Conservation (phyloP, 2,113 vertebrate species). For the Benitochromis conjunctus region DNA sequence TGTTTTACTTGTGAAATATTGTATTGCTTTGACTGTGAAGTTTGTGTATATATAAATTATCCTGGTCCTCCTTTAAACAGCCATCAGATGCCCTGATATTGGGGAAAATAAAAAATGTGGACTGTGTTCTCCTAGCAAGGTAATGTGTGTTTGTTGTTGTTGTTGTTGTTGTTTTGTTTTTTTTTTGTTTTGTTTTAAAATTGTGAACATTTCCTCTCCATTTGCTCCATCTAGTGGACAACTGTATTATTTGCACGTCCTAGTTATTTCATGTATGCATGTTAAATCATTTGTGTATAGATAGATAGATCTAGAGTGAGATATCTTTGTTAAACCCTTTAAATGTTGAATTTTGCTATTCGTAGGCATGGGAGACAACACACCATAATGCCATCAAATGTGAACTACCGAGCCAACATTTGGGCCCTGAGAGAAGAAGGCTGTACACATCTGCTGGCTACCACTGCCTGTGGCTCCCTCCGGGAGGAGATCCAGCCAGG, state of each 20-base stretch:
- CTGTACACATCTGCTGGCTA: conserved; percentile 89
- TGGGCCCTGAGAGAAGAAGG: conserved; percentile 92
- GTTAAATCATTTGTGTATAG: neutral
- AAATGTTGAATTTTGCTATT: neutral
- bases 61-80: conserved; percentile 60
- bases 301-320: too few relatives aligned
- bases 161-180: too few relatives aligned
- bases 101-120: conserved; percentile 95
- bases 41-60: neutral
- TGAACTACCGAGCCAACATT: conserved; percentile 95
- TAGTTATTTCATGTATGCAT: neutral
- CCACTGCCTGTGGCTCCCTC: conserved; percentile 93
- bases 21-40: neutral
- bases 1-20: neutral
- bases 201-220: neutral
- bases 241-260: neutral
- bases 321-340: neutral
- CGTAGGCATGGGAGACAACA: conserved; percentile 90
- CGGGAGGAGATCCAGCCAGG: conserved; percentile 93
- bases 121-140: conserved; percentile 94
- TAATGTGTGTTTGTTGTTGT: too few relatives aligned
- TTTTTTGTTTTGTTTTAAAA: accelerated
- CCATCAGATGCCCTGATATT: conserved; percentile 92
- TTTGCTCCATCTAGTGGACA: conserved; percentile 56
- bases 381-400: conserved; percentile 87